Conservation (phyloP, 2,797 vertebrate species). For the Glossophaga mutica region DNA sequence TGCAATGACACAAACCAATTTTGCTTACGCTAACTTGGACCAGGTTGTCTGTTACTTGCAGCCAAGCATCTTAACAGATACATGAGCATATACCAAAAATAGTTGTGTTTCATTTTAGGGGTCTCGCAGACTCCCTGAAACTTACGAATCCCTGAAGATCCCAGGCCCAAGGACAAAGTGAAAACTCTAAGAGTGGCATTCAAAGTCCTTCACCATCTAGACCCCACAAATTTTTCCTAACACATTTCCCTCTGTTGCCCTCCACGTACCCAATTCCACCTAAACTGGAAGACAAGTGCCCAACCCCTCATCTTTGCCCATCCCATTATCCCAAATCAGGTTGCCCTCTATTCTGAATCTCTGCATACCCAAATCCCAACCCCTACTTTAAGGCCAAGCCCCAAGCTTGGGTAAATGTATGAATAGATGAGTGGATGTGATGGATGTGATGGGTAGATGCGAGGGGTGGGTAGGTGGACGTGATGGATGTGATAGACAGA, state of each 20-base stretch:
- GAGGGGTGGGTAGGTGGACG: not conserved
- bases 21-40: not conserved
- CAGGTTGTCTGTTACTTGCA: not conserved
- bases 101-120: not conserved
- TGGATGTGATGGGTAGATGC: not conserved
- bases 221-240: not conserved
- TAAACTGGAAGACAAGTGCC: not conserved
- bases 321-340: not conserved
- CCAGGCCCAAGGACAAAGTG: not conserved
- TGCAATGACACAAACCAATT: not conserved
- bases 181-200: not conserved
- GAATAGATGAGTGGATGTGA: not conserved
- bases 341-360: not conserved
- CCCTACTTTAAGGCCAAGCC: not conserved
- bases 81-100: not conserved
- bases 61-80: not conserved
- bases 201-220: not conserved
- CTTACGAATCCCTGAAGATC: not conserved
- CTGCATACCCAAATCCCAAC: not conserved
- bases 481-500: not conserved
- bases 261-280: not conserved
- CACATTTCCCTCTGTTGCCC: not conserved
- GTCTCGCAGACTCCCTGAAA: not conserved
- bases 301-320: not conserved
- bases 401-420: not conserved